A percentile compares a stretch with the other conserved stretches of the same genome.
Conservation (phyloP, 2,888 invertebrate genomes). For the Eupithecia pulchellata region DNA sequence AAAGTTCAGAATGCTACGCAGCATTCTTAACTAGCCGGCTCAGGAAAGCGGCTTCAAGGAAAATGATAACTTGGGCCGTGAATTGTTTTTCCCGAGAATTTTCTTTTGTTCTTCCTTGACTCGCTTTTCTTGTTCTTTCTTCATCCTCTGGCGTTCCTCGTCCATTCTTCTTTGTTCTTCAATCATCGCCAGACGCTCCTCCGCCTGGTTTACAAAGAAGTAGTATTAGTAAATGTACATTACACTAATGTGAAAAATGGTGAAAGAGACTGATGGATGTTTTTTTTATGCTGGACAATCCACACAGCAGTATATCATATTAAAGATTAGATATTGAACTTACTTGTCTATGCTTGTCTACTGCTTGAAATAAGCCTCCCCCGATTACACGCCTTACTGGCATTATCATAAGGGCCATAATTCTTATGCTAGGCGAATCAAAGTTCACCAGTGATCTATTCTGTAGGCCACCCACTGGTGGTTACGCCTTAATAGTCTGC, state of each 20-base stretch:
- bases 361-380: no score
- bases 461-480: background rate
- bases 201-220: slow-evolving; percentile 88
- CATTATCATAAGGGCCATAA: no score
- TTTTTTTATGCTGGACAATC: no score
- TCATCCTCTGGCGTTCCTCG: slow-evolving; percentile 96
- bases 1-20: slow-evolving; percentile 33
- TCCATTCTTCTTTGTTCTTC: slow-evolving; percentile 98
- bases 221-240: background rate
- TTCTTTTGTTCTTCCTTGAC: slow-evolving; percentile 98
- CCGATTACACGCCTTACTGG: no score
- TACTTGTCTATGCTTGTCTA: no score
- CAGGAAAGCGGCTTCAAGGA: slow-evolving; percentile 92
- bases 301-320: no score
- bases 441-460: background rate
- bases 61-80: slow-evolving; percentile 97
- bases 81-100: slow-evolving; percentile 98
- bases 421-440: no score
- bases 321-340: no score
- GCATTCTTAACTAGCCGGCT: slow-evolving; percentile 58
- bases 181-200: slow-evolving; percentile 97
- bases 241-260: no score
- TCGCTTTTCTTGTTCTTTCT: slow-evolving; percentile 96
- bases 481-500: background rate
- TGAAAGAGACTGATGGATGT: no score